Evolutionary conservation across 2,888 invertebrate species (phyloP), one percentile per base, ranked within the genome.

Genomic region (Eulithis prunata): DNA sequence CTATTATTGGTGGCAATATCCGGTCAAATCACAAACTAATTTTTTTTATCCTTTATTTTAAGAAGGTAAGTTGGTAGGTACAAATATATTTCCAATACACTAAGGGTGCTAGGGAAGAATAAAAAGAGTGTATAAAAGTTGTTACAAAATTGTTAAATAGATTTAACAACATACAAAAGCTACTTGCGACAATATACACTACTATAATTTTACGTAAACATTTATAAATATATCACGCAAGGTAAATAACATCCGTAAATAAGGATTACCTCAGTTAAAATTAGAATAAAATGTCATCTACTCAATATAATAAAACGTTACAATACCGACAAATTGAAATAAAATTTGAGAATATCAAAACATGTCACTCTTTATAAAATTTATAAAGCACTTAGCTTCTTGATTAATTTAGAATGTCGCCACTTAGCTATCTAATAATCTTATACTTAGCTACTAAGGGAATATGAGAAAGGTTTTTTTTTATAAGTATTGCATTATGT

Each of bases 91-190:
- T 73, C 77, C 77, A 79, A 13, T 59, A 59, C 77, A 68, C 86
- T 90, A 90, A 85, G 85, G 89, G 92, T 93, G 93, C 92, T 91
- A 88, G 88, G 92, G 90, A 91, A 91, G 90, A 89, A 87, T 91
- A 90, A 93, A 91, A 91, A 85, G 87, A 91, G 92, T 92, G 93
- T 93, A 93, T 90, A 92, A 93, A 93, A 93, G 85, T 92, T 88
- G 79, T 84, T 91, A 92, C 84, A 92, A 91, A 92, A 91, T 87
- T 88, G 86, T 89, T 85, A 86, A 88, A 89, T 88, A 90, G 89
- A 86, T 89, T 87, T 89, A 91, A 90, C 90, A 91, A 88, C 86
- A 92, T 93, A 93, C 92, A 93, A 93, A 93, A 93, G 92, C 93
- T 93, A 93, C 92, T 82, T 73, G 82, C 87, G 80, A 84, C 77